phyloP scores from a whole-genome alignment of 2,797 vertebrate genomes.

The Epinephelus malabaricus region DNA sequence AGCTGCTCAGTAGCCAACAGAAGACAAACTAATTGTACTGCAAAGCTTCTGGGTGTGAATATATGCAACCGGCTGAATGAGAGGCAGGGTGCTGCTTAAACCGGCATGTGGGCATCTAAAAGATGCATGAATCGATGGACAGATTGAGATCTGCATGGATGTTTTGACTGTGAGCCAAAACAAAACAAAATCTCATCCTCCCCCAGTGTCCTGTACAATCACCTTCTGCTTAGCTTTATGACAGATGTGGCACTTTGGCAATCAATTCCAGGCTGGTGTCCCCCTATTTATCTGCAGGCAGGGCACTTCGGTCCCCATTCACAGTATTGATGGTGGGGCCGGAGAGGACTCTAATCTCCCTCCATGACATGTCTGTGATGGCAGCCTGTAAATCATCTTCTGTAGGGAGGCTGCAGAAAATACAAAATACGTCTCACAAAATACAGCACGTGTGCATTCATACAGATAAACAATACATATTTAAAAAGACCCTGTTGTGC shows the following conservation, averaged over 20 bases:
- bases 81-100: constrained; percentile 24
- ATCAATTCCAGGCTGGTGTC: constrained; percentile 59
- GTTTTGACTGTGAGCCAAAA: constrained; percentile 30
- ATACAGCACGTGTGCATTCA: not conserved
- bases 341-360: constrained; percentile 61
- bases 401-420: constrained; percentile 4
- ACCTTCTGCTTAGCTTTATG: constrained; percentile 58
- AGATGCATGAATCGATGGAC: constrained; percentile 29
- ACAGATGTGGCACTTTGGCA: constrained; percentile 58
- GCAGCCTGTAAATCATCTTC: constrained; percentile 58
- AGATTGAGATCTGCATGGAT: constrained; percentile 26
- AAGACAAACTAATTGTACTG: constrained; percentile 55
- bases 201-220: constrained; percentile 31
- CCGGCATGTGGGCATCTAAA: not conserved
- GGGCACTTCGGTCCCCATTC: constrained; percentile 44
- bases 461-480: not conserved
- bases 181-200: constrained; percentile 25
- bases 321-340: constrained; percentile 61
- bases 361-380: constrained; percentile 36
- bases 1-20: constrained; percentile 60
- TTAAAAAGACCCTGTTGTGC: not conserved
- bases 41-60: constrained; percentile 55
- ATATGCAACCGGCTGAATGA: constrained; percentile 36
- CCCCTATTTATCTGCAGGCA: constrained; percentile 56
- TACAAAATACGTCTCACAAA: not conserved